Conservation (phyloP, 2,113 vertebrate genomes). For the Campylorhamphus procurvoides region DNA sequence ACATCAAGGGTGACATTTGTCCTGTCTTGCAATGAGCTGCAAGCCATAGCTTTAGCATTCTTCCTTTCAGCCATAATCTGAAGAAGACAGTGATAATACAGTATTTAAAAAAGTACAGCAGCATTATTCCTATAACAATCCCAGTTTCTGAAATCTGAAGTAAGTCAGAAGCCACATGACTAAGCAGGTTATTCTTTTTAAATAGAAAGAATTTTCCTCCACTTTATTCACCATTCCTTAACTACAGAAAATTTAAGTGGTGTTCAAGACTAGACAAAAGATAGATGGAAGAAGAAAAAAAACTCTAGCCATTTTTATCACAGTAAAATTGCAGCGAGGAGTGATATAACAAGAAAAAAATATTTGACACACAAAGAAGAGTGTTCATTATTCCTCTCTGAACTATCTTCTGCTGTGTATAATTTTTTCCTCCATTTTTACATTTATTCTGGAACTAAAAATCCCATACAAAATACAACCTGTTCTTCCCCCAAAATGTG, state of each 20-base stretch:
- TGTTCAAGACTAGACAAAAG: neutral
- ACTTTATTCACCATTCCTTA: neutral
- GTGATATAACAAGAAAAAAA: neutral
- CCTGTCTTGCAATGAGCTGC: constrained; percentile 85
- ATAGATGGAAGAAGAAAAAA: neutral
- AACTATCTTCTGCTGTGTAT: neutral
- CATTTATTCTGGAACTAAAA: constrained; percentile 4
- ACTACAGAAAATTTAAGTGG: neutral
- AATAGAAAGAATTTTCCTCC: neutral
- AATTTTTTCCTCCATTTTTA: neutral
- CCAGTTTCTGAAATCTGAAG: neutral
- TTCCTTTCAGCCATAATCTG: constrained; percentile 99
- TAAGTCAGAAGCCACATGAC: neutral
- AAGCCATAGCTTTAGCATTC: constrained; percentile 91
- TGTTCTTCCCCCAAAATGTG: neutral
- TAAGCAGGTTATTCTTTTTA: neutral
- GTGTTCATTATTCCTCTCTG: neutral
- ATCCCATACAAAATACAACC: neutral
- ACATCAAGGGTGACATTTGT: constrained; percentile 83
- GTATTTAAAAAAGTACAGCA: neutral
- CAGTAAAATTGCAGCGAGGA: neutral
- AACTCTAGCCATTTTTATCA: neutral
- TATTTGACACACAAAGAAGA: neutral
- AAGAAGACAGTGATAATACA: neutral
- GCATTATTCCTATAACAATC: neutral